Percentiles rank a stretch among this genome's conserved stretches.
Evolutionary conservation across 2,797 vertebrate species (phyloP).

Genomic region (Mallotus villosus): DNA sequence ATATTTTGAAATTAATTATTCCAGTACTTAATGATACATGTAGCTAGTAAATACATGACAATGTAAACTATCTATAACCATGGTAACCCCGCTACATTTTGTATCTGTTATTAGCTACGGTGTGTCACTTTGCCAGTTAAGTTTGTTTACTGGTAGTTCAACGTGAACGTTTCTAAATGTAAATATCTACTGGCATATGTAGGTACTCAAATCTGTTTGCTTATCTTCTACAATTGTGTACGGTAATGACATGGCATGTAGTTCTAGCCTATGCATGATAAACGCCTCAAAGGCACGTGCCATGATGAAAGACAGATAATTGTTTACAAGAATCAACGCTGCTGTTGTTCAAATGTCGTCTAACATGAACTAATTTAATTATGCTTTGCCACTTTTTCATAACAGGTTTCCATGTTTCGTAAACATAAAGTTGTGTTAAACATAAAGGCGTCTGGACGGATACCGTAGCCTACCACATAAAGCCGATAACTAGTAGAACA

Average conservation of each 20-base stretch:
- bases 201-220: background rate
- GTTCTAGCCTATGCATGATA: background rate
- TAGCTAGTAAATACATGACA: slow-evolving; percentile 3
- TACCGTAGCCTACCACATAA: slow-evolving; percentile 58
- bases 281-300: slow-evolving; percentile 45
- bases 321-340: slow-evolving; percentile 8
- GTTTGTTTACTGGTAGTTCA: slow-evolving; percentile 40
- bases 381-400: slow-evolving; percentile 5
- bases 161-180: slow-evolving; percentile 11
- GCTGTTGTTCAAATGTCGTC: background rate
- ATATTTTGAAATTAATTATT: background rate
- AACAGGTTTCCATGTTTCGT: slow-evolving; percentile 19
- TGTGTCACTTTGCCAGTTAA: slow-evolving; percentile 35
- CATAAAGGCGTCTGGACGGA: slow-evolving; percentile 50
- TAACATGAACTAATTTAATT: slow-evolving; percentile 1
- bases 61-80: slow-evolving; percentile 5
- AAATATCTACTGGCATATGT: background rate
- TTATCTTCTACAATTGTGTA: too few relatives aligned
- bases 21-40: background rate
- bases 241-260: too few relatives aligned
- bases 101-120: slow-evolving; percentile 21
- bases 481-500: background rate
- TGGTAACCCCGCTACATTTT: slow-evolving; percentile 11
- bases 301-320: background rate
- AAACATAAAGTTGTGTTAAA: slow-evolving; percentile 14